Conservation (phyloP, 2,797 vertebrate genomes). For the Acanthiza pusilla region DNA sequence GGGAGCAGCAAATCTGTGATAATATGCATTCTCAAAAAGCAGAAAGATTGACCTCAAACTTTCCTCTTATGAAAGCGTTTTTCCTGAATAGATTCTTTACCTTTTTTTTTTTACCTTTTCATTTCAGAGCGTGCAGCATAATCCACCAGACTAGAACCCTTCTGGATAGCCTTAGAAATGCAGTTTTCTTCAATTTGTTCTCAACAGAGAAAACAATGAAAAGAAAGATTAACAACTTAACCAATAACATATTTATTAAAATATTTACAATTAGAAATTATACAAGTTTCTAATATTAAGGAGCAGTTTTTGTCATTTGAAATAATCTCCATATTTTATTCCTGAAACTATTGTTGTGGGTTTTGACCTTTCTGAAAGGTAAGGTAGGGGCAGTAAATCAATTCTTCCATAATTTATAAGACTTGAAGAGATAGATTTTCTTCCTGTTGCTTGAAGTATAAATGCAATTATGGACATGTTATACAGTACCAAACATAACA, state of each 20-base stretch:
- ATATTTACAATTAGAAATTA: neutral
- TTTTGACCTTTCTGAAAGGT: neutral
- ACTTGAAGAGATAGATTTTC: neutral
- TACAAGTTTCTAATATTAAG: neutral
- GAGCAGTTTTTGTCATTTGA: neutral
- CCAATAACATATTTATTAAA: neutral
- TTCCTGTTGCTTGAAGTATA: neutral
- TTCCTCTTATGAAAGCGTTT: neutral
- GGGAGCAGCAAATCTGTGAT: neutral
- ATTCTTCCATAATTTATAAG: neutral
- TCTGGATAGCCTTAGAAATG: constrained; percentile 55
- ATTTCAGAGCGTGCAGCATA: constrained; percentile 22
- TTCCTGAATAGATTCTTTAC: neutral
- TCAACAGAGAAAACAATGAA: neutral
- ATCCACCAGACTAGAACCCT: constrained; percentile 63
- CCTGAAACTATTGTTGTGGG: neutral
- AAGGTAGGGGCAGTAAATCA: neutral
- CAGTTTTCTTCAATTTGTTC: constrained; percentile 40
- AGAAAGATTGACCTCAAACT: neutral
- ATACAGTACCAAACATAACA: neutral
- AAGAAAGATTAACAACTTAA: neutral
- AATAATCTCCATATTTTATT: neutral
- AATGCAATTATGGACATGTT: neutral
- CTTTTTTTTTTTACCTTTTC: constrained; percentile 68
- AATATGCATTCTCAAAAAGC: neutral